Percentiles rank a stretch among this genome's conserved stretches.
These are phyloP conservation scores for Polydesmus complanatus DNA, from an alignment of 2,888 invertebrate species.

Conservation along the genomic window DNA sequence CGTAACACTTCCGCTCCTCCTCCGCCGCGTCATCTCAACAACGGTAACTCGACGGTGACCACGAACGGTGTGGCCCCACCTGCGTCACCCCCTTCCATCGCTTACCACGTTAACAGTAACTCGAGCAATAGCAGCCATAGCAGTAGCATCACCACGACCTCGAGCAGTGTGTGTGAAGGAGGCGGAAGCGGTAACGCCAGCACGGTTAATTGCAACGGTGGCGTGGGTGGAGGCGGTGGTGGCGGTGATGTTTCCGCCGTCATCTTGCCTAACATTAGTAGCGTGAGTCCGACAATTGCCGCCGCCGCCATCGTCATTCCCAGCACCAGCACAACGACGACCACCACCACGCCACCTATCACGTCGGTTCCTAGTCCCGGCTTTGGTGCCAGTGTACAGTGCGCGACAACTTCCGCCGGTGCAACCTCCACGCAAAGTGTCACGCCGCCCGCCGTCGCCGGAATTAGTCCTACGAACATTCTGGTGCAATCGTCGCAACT, in stretches of 20 bases:
- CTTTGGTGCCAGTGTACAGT: background rate
- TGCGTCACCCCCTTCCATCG: constrained; percentile 8
- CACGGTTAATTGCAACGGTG: background rate
- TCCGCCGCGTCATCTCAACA: background rate
- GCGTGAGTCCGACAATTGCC: background rate
- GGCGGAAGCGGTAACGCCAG: background rate
- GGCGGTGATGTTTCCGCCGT: background rate
- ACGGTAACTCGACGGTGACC: constrained; percentile 1
- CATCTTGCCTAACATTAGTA: background rate
- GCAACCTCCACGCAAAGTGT: background rate
- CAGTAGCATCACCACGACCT: background rate
- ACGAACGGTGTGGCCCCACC: constrained; percentile 11
- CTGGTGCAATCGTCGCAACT: background rate
- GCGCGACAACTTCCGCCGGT: background rate
- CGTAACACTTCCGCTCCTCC: background rate
- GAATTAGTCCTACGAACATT: background rate
- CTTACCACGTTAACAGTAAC: background rate
- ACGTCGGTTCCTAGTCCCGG: background rate
- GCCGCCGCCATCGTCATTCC: constrained; percentile 12
- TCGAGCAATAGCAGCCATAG: background rate
- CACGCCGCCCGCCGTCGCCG: background rate
- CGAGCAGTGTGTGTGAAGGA: too few species aligned
- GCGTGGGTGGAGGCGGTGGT: background rate
- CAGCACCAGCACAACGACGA: background rate
- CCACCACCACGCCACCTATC: background rate